Evolutionary conservation across 2,113 vertebrate species (phyloP).

Genomic region (Hiodon alosoides): DNA sequence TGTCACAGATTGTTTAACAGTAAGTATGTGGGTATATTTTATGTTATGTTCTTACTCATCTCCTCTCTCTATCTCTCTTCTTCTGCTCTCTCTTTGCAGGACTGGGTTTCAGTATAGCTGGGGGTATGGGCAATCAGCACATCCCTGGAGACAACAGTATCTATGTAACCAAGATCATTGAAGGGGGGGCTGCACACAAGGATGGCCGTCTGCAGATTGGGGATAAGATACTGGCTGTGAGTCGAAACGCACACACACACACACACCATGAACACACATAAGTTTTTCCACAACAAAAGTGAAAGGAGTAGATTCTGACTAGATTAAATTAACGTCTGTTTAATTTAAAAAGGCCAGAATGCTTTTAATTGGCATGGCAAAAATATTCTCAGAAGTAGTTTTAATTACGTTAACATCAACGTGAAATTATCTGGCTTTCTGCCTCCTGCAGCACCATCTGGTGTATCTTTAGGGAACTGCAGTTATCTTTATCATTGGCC

Average conservation of each 20-base stretch:
- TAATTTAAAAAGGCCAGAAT: background rate
- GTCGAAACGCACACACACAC: slow-evolving; percentile 10
- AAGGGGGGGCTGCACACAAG: slow-evolving; percentile 76
- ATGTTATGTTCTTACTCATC: background rate
- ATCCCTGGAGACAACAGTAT: slow-evolving; percentile 82
- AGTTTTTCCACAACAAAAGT: background rate
- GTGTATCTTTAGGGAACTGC: background rate
- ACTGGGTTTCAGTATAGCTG: slow-evolving; percentile 81
- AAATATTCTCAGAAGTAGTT: background rate
- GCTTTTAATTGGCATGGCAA: background rate
- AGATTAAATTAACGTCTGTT: background rate
- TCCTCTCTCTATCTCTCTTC: background rate
- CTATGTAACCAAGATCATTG: slow-evolving; percentile 83
- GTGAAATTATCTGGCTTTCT: background rate
- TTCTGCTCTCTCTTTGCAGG: slow-evolving; percentile 46
- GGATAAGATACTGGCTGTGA: slow-evolving; percentile 80
- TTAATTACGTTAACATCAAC: background rate
- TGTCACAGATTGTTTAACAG: no score
- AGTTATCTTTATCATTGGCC: background rate
- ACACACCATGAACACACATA: background rate
- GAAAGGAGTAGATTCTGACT: background rate
- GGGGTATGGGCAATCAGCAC: slow-evolving; percentile 79
- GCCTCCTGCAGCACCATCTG: slow-evolving; percentile 4
- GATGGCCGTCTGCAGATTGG: slow-evolving; percentile 79
- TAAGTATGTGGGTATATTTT: no score